These are phyloP conservation scores for Trichoplusia ni DNA, from an alignment of 1,140 invertebrate species.

Conservation along the genomic window DNA sequence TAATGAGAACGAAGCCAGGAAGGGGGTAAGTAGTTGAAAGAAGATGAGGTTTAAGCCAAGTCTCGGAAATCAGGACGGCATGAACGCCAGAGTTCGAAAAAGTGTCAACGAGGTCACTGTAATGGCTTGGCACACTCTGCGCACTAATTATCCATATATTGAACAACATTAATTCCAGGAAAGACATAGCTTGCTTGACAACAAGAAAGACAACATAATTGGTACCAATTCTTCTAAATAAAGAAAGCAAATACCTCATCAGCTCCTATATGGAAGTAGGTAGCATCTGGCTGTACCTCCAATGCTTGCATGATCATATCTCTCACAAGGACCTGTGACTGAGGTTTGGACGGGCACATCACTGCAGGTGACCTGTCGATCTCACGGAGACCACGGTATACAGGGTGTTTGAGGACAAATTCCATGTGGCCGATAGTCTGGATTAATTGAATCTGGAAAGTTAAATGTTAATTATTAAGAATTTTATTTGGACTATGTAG, in stretches of 20 bases:
- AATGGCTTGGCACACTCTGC: too few species aligned
- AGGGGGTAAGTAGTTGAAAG: too few species aligned
- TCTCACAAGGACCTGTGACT: conserved; percentile 87
- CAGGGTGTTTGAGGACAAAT: conserved; percentile 93
- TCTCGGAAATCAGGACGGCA: too few species aligned
- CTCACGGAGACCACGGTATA: conserved; percentile 90
- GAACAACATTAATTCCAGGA: too few species aligned
- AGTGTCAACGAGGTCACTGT: too few species aligned
- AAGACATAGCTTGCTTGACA: too few species aligned
- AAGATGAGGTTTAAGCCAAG: too few species aligned
- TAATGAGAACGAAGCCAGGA: too few species aligned
- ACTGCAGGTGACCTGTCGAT: conserved; percentile 90
- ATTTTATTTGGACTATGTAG: too few species aligned
- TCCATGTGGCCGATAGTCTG: conserved; percentile 98
- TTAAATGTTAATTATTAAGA: background rate
- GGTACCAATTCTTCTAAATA: background rate
- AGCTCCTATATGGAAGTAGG: conserved; percentile 90
- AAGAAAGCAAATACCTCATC: conserved; percentile 86
- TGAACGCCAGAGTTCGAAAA: too few species aligned
- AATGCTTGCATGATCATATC: conserved; percentile 92
- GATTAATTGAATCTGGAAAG: conserved; percentile 90
- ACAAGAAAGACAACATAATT: too few species aligned
- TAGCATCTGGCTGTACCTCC: conserved; percentile 66
- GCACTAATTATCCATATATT: too few species aligned
- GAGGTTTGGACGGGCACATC: conserved; percentile 90